Percentiles rank a stretch among this genome's conserved stretches.
These are phyloP conservation scores for Corythornis leucogaster DNA, from an alignment of 2,797 vertebrate species.

Conservation along the genomic window DNA sequence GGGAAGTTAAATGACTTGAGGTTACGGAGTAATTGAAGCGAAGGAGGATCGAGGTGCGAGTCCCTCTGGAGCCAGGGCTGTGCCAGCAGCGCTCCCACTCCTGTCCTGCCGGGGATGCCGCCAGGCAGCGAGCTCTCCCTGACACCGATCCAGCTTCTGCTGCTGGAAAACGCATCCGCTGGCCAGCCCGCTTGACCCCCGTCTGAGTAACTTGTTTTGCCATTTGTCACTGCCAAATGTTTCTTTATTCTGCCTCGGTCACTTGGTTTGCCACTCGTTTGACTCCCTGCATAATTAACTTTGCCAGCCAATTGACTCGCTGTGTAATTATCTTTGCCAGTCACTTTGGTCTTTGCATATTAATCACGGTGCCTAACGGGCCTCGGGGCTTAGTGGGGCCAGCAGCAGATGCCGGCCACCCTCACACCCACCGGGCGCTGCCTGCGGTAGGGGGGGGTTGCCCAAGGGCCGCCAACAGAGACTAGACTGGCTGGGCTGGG, in stretches of 20 bases:
- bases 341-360: conserved; percentile 20
- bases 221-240: conserved; percentile 65
- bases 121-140: not conserved
- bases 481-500: not conserved
- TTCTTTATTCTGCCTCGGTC: conserved; percentile 45
- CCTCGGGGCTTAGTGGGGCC: not conserved
- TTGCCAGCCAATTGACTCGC: conserved; percentile 65
- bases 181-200: conserved; percentile 32
- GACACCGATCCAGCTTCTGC: not conserved
- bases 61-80: not conserved
- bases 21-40: accelerated
- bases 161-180: not conserved
- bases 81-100: not conserved
- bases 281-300: conserved; percentile 62
- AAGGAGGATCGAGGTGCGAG: not conserved
- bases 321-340: conserved; percentile 59
- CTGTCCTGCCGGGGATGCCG: not conserved
- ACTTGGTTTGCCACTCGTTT: conserved; percentile 43
- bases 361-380: conserved; percentile 19
- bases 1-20: not conserved
- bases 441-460: accelerated
- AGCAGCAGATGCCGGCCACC: not conserved
- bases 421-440: not conserved
- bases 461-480: not conserved
- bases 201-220: conserved; percentile 38